phyloP scores from a whole-genome alignment of 1,140 invertebrate genomes.

The Drosophila busckii region DNA sequence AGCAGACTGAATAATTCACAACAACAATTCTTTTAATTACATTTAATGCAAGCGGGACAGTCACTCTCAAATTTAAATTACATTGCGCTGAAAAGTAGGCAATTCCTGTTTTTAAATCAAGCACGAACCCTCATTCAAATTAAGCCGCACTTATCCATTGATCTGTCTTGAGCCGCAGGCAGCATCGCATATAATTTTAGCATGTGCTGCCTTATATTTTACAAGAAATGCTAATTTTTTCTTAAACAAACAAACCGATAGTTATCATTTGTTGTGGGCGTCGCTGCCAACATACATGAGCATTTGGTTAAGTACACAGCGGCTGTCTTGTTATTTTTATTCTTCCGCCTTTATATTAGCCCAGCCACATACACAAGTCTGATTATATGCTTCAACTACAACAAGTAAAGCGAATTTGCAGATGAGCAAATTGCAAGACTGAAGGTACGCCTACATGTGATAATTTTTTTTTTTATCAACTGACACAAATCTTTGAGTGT shows the following conservation, averaged over 20 bases:
- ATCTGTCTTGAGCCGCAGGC: no score
- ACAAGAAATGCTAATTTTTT: constrained; percentile 35
- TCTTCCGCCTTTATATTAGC: constrained; percentile 42
- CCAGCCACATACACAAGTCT: constrained; percentile 7
- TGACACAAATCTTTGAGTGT: constrained; percentile 42
- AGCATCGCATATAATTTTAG: constrained; percentile 1
- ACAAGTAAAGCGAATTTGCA: background rate
- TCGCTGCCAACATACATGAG: constrained; percentile 11
- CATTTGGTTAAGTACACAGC: constrained; percentile 38
- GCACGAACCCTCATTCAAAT: no score
- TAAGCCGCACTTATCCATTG: no score
- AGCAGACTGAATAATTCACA: no score
- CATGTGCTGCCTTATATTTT: no score
- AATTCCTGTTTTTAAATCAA: constrained; percentile 1
- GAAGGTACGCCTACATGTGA: constrained; percentile 14
- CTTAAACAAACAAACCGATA: constrained; percentile 8
- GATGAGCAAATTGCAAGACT: background rate
- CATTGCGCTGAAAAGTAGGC: constrained; percentile 8
- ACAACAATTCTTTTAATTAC: constrained; percentile 12
- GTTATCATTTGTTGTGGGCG: constrained; percentile 14
- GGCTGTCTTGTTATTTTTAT: constrained; percentile 31
- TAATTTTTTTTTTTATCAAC: constrained; percentile 48
- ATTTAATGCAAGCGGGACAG: background rate
- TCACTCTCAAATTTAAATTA: background rate
- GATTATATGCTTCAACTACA: constrained; percentile 23